A percentile compares a stretch with the other conserved stretches of the same genome.
These are phyloP conservation scores for Plagodis pulveraria DNA, from an alignment of 2,888 invertebrate species.

Conservation along the genomic window DNA sequence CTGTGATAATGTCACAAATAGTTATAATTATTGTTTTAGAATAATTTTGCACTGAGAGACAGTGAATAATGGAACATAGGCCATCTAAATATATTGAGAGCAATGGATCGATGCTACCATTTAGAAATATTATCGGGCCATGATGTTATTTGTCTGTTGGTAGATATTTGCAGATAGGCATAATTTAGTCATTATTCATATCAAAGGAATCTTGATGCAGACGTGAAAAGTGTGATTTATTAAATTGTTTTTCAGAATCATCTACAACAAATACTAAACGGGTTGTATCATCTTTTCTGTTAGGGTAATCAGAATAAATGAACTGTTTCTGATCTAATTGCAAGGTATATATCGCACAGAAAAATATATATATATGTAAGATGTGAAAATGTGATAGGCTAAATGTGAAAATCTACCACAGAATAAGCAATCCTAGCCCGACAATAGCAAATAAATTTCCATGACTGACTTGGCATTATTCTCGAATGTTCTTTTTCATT, in stretches of 20 bases:
- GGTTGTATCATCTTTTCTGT: too few species aligned
- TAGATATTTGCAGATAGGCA: slow-evolving; percentile 40
- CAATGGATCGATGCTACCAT: slow-evolving; percentile 71
- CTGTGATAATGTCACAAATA: background rate
- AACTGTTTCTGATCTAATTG: too few species aligned
- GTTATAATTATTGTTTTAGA: background rate
- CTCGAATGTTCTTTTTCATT: slow-evolving; percentile 80
- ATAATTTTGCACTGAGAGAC: slow-evolving; percentile 28
- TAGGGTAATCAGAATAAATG: too few species aligned
- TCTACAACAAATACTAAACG: too few species aligned
- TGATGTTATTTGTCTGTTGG: slow-evolving; percentile 58
- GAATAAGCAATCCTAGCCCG: slow-evolving; percentile 53
- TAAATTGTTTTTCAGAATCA: too few species aligned
- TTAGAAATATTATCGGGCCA: slow-evolving; percentile 64
- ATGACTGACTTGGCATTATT: slow-evolving; percentile 84
- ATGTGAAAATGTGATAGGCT: background rate
- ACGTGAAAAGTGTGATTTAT: too few species aligned
- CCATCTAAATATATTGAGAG: slow-evolving; percentile 50
- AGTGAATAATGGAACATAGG: slow-evolving; percentile 78
- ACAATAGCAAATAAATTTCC: slow-evolving; percentile 73
- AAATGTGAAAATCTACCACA: slow-evolving; percentile 42
- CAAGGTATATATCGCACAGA: background rate
- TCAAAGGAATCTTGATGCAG: too few species aligned
- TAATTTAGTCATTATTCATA: background rate
- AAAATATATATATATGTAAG: background rate